Base-by-base conservation (phyloP, 2,113 vertebrate genomes). In the Columbina picui region DNA sequence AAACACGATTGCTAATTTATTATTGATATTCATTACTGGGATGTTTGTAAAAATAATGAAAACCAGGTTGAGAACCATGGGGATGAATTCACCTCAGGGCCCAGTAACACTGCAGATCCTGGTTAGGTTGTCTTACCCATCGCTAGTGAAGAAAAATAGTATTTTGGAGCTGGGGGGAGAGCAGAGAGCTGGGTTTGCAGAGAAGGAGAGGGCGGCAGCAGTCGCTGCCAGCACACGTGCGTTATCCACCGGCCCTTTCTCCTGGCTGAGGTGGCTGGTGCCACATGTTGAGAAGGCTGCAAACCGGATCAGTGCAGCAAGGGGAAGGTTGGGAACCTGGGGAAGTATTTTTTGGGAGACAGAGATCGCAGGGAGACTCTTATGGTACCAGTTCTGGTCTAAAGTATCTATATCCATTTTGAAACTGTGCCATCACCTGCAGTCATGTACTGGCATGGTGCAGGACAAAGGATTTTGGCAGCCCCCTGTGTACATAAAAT, bases 11-110 rank as follows among this genome's bases (percentile, higher is more conserved):
- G 43, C 69, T 97, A 84, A 97, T 97, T 89, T 90, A 97, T 75
- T 89, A 97, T 97, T 97, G 95, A 97, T 96, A 94, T 60, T 94
- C 59, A 79, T 89, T 94, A 89, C 94, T 81, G 82, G 65, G 69
- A 76, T 83, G 78, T 95, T 87, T 74, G 49, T 82, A 61, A 93
- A 96, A 96, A 79, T 76, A 75, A 96, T 96, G 96, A 89, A 90
- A 93, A 94, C 14, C 14, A 34, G 27, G 38, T 55, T 2, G 2
- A 64, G 57, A 79, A 87, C 89, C 23, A 67, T 34, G 49, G 73
- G 52, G 47, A 76, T 69, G 41, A 86, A 87, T 91, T 91, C 56
- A 74, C 27, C 52, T 80, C 41, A 67, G 75, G 61, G 12, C 56
- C 21, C 17, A 45, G 2, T 8, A 41, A 19, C 39, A 39, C 83